phyloP scores from a whole-genome alignment of 2,888 invertebrate species.

The Diachrysia chrysitis region DNA sequence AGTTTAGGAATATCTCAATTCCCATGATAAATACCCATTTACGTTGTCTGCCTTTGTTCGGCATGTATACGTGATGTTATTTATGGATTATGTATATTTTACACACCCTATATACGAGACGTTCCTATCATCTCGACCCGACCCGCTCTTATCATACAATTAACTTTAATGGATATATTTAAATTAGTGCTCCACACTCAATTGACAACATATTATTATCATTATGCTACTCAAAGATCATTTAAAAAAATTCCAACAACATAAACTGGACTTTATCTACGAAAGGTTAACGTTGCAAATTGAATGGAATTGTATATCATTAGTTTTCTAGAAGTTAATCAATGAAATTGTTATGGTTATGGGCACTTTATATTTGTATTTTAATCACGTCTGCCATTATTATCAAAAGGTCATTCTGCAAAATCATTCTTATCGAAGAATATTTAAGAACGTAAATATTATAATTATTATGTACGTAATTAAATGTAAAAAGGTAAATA shows the following conservation, averaged over 20 bases:
- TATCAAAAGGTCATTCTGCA: conserved; percentile 54
- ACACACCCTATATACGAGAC: conserved; percentile 56
- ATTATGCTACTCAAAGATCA: conserved; percentile 25
- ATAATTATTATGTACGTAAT: conserved; percentile 46
- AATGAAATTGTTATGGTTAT: conserved; percentile 58
- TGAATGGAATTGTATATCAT: conserved; percentile 15
- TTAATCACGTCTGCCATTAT: conserved; percentile 53
- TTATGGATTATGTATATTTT: neutral
- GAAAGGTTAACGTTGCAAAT: conserved; percentile 34
- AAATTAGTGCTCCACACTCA: conserved; percentile 84
- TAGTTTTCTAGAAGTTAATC: conserved; percentile 55
- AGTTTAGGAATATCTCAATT: neutral
- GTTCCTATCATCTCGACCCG: conserved; percentile 68
- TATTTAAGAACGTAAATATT: conserved; percentile 51
- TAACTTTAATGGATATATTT: conserved; percentile 88
- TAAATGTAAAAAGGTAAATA: conserved; percentile 47
- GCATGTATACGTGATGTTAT: conserved; percentile 1
- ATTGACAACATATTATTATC: conserved; percentile 75
- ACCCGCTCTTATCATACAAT: conserved; percentile 83
- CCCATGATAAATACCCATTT: neutral
- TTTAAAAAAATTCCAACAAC: conserved; percentile 25
- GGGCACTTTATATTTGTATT: conserved; percentile 50
- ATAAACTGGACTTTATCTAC: conserved; percentile 21
- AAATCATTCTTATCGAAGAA: conserved; percentile 52
- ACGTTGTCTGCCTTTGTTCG: neutral